Conservation (phyloP, 2,888 invertebrate genomes). For the Hirtodrosophila duncani region DNA sequence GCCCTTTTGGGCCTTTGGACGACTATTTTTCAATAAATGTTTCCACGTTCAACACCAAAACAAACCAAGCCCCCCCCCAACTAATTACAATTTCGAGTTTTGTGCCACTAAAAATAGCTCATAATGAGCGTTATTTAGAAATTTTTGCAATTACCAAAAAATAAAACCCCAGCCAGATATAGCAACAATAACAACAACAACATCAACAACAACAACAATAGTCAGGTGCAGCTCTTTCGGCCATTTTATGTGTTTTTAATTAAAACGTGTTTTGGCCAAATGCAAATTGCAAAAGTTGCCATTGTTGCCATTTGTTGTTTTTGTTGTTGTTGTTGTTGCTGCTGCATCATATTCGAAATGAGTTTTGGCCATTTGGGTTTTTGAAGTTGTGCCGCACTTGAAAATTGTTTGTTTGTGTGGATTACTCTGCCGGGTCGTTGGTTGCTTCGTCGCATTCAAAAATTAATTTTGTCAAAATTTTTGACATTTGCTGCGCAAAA, state of each 20-base stretch:
- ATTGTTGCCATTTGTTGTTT: slow-evolving; percentile 9
- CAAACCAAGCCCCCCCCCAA: slow-evolving; percentile 35
- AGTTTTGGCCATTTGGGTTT: slow-evolving; percentile 32
- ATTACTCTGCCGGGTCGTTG: slow-evolving; percentile 9
- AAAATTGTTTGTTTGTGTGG: background rate
- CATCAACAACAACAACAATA: slow-evolving; percentile 3
- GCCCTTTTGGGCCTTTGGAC: too few species aligned
- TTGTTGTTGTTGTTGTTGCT: slow-evolving; percentile 25
- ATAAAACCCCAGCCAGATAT: slow-evolving; percentile 21
- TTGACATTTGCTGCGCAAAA: slow-evolving; percentile 14
- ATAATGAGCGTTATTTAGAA: slow-evolving; percentile 61
- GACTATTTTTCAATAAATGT: slow-evolving; percentile 2
- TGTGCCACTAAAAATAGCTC: slow-evolving; percentile 56
- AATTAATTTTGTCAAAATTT: slow-evolving; percentile 55
- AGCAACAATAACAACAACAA: background rate
- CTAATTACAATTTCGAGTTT: slow-evolving; percentile 52
- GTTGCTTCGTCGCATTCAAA: slow-evolving; percentile 20
- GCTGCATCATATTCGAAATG: slow-evolving; percentile 33
- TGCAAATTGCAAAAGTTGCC: slow-evolving; percentile 38
- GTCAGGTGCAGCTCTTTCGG: slow-evolving; percentile 42
- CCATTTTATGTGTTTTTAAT: slow-evolving; percentile 63
- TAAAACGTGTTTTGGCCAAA: slow-evolving; percentile 49
- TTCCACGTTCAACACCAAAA: background rate
- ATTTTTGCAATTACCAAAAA: slow-evolving; percentile 47
- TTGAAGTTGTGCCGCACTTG: slow-evolving; percentile 7